These are phyloP conservation scores for Amphipyra tragopoginis DNA, from an alignment of 2,888 invertebrate species.

Conservation along the genomic window DNA sequence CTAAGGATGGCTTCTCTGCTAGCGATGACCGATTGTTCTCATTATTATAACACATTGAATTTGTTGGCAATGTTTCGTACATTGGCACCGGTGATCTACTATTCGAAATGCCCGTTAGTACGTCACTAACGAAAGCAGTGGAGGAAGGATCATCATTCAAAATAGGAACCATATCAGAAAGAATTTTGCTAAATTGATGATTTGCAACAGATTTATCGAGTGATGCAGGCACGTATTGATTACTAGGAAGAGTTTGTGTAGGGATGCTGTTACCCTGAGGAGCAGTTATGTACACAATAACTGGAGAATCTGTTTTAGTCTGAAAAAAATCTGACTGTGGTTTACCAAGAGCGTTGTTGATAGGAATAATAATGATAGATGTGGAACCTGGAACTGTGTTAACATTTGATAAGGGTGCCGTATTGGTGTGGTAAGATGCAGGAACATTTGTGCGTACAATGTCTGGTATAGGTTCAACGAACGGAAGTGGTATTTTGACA, in stretches of 20 bases:
- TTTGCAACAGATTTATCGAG: slow-evolving; percentile 4
- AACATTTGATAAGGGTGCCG: not conserved
- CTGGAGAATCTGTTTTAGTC: slow-evolving; percentile 13
- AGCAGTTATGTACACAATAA: slow-evolving; percentile 31
- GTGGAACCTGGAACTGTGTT: slow-evolving; percentile 7
- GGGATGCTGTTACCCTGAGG: not conserved
- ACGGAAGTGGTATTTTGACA: slow-evolving; percentile 5
- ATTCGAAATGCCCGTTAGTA: slow-evolving; percentile 19
- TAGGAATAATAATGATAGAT: slow-evolving; percentile 46
- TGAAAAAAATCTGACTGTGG: slow-evolving; percentile 14
- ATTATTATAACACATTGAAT: slow-evolving; percentile 44
- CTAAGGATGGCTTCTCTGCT: slow-evolving; percentile 8
- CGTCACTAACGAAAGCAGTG: slow-evolving; percentile 15
- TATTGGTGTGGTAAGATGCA: not conserved
- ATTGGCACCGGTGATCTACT: slow-evolving; percentile 24
- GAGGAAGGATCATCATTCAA: slow-evolving; percentile 11
- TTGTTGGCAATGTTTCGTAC: slow-evolving; percentile 37
- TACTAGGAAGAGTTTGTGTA: not conserved
- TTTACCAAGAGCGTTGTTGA: slow-evolving; percentile 9
- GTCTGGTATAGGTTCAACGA: not conserved
- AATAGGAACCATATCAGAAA: slow-evolving; percentile 26
- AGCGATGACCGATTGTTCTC: slow-evolving; percentile 19
- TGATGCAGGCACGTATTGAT: slow-evolving; percentile 7
- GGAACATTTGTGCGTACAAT: not conserved
- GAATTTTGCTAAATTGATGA: not conserved